Percentiles rank a stretch among this genome's conserved stretches.
phyloP scores from a whole-genome alignment of 2,113 vertebrate species.

The Pelmatolapia mariae region DNA sequence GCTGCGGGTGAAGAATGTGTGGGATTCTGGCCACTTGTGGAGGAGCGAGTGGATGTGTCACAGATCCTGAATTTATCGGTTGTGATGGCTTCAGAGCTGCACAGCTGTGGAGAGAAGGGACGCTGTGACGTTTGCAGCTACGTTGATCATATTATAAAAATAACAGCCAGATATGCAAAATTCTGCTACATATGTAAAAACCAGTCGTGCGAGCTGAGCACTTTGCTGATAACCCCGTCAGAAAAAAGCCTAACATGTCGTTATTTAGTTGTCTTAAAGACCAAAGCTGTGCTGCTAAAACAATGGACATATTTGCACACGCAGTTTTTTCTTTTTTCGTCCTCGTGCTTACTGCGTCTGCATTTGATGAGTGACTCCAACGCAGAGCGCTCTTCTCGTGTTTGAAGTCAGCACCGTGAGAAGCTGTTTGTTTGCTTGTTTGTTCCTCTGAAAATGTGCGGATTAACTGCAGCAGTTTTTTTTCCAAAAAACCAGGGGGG shows the following conservation, averaged over 20 bases:
- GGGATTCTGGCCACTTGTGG: conserved; percentile 18
- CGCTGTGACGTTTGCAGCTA: neutral
- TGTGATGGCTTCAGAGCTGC: neutral
- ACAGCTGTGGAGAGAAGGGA: neutral
- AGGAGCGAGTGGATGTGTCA: conserved; percentile 14
- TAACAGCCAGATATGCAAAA: neutral
- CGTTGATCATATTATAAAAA: neutral
- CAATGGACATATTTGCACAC: neutral
- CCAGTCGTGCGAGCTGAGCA: neutral
- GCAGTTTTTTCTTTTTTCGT: neutral
- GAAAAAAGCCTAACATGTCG: neutral
- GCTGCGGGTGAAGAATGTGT: neutral
- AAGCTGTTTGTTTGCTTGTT: neutral
- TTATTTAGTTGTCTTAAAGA: neutral
- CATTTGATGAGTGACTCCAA: neutral
- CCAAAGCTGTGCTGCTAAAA: neutral
- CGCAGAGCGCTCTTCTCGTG: neutral
- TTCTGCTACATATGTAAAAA: neutral
- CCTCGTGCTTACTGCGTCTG: neutral
- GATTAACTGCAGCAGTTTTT: neutral
- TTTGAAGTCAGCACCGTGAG: conserved; percentile 7
- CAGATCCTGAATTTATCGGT: neutral
- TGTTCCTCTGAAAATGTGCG: neutral
- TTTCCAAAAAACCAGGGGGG: neutral
- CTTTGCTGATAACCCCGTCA: neutral